Base-by-base conservation (phyloP, 2,797 vertebrate species). In the Enteromius thamalakanensis region DNA sequence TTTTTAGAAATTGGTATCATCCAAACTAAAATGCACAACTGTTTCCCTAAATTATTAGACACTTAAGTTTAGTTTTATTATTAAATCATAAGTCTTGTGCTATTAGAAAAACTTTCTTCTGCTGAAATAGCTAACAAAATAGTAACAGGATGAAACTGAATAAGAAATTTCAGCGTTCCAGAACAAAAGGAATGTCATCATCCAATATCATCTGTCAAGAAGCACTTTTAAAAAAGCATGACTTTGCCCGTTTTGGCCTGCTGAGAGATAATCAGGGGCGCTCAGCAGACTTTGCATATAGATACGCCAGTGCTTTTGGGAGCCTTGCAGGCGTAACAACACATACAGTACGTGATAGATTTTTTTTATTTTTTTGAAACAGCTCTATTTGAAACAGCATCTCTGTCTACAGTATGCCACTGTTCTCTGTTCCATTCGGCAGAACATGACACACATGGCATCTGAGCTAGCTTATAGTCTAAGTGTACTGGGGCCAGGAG, bases 191-290 rank as follows among this genome's bases (percentile, higher is more conserved):
- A 74, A 74, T 74, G 55, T 72, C 55, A 72, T 72, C 55, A 60
- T 72, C 69, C 55, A 49, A 72, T 49, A 62, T 72, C 40, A 64
- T 74, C 69, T 45, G 79, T 70, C 29, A 47, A 45, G 26, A 64
- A 51, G 55, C 58, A 49, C 29, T 49, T 55, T 37, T 81, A 23
- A 81, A 47, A 60, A 81, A 42, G 14, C 72, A 34, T 64, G 42
- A 37, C 12, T 70, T 70, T 64, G 42, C 15, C 21, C 21, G 8
- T n/a, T 71, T 64, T n/a, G 47, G 21, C 55, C 69, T 64, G 42
- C 58, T 32, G 79, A 81, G 80, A 81, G 69, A 62, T 64, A 64
- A 74, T 51, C 80, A 81, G 8, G 8, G 72, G 51, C 1, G 32
- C 29, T 81, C 42, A 37, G 80, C 32, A 81, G 42, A 64, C 45